Evolutionary conservation across 2,797 vertebrate genomes (phyloP), one percentile per base, ranked within the genome.

Genomic region (Sternarchorhynchus goeldii): DNA sequence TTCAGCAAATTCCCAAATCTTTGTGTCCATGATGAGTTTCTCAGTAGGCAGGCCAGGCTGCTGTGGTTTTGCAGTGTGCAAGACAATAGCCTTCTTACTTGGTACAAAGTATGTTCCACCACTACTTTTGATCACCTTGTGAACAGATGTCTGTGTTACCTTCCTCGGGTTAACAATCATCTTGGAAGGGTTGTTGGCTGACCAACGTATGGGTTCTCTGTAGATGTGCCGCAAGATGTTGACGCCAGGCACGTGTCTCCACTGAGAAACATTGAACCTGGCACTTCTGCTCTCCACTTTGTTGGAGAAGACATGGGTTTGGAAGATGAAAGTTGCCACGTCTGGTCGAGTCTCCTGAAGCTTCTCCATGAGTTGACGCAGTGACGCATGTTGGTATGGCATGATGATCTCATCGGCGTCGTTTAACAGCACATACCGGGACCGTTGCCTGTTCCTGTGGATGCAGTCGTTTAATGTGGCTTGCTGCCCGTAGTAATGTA

Each of bases 291-390:
- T 90, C 72, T 82, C 88, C 1, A 89, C 0, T 0, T 80, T 90
- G 76, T 91, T 84, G 6, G 92, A 92, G 66, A 94, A 94, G 83
- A 93, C 82, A 8, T 93, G 91, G 73, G 91, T 93, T 85, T 94
- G 88, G 76, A 94, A 90, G n/a, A 89, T 76, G 73, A 93, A 95
- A 77, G 91, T 71, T 0, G 82, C 86, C 0, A 79, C 77, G 45
- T 86, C 7, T 68, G 86, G 85, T n/a, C 83, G 31, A 32, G 87
- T 76, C 60, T 64, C 34, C 69, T 82, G 68, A 32, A 92, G 87
- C 3, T 2, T 5, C 4, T 0, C 63, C 87, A 93, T 90, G 73
- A 90, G 64, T 17, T 84, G 62, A 17, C 39, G 78, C 62, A 91
- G 79, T 36, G 74, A 20, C 2, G 57, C 4, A 67, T 91, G 86